Base-by-base conservation (phyloP, 2,888 invertebrate genomes). In the Holacanthella duospinosa region DNA sequence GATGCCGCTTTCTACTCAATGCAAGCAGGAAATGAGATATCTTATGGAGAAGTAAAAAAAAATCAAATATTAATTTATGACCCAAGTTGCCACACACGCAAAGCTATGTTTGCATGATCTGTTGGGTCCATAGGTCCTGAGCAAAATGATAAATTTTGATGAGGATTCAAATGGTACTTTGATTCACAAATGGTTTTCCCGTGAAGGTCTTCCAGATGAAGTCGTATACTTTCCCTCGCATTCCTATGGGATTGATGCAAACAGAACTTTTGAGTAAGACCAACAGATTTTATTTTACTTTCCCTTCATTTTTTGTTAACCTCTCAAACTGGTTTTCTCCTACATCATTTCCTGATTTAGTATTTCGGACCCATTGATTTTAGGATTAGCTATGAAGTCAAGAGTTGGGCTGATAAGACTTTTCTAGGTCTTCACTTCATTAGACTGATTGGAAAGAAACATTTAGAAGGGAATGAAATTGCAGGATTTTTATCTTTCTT, bases 191-290 rank as follows among this genome's bases (percentile, higher is more conserved):
- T 93, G 91, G 91, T 83, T 87, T 71, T 89, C 88, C 24, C 89
- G 90, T 76, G 85, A 84, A 68, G 90, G 93, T 2, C 85, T 87
- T 76, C 88, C 92, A 0, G 92, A 92, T 76, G 86, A 89, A 3
- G 80, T 89, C 62, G 86, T 91, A 0, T 87, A 89, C 77, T 92
- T 88, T 77, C 92, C 95, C 0, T 87, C 93, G 0, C 87, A 91
- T 0, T 89, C 92, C 0, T 93, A 86, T 76, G 95, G 94, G 27
- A 85, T 94, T 67, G 96, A 96, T 78, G 92, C 91, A 1, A 94
- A 95, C 77, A 82, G 91, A 65, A 96, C 95, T 0, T 94, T 96
- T 74, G 89, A 88, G 82, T 94, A 75, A 76, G 77, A 48, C 44
- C 59, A 60, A 36, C 25, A 21, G 21, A 21, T n/a, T 48, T 48